Conservation (phyloP, 2,113 vertebrate genomes). For the Lipotes vexillifer region DNA sequence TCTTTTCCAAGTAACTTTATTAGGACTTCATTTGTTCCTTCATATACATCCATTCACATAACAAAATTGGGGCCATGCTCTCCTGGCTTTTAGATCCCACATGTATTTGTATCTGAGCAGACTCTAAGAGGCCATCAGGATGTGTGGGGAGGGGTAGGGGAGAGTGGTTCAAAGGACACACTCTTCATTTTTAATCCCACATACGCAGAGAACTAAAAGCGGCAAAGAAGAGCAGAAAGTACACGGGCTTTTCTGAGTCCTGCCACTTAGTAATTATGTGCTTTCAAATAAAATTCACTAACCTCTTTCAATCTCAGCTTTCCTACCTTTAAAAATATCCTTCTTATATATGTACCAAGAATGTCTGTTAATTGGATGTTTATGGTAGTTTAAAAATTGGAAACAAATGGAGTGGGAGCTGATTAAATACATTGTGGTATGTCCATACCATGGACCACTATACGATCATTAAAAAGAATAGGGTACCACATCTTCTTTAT, state of each 20-base stretch:
- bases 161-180: background rate
- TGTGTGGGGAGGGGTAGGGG: background rate
- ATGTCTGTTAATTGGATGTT: background rate
- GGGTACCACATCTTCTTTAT: too few species aligned
- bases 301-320: background rate
- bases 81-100: background rate
- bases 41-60: background rate
- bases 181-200: background rate
- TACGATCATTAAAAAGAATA: background rate
- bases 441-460: background rate
- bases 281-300: background rate
- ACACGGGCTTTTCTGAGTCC: background rate
- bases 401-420: background rate
- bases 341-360: background rate
- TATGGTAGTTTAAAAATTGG: background rate
- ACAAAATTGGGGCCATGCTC: background rate
- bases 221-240: background rate
- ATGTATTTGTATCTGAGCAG: conserved; percentile 6
- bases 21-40: background rate
- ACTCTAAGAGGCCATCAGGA: background rate
- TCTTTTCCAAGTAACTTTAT: background rate
- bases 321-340: background rate
- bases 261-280: background rate
- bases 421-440: background rate
- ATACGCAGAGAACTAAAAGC: background rate